Conservation (phyloP, 2,113 vertebrate genomes). For the Phylloscopus trochilus region DNA sequence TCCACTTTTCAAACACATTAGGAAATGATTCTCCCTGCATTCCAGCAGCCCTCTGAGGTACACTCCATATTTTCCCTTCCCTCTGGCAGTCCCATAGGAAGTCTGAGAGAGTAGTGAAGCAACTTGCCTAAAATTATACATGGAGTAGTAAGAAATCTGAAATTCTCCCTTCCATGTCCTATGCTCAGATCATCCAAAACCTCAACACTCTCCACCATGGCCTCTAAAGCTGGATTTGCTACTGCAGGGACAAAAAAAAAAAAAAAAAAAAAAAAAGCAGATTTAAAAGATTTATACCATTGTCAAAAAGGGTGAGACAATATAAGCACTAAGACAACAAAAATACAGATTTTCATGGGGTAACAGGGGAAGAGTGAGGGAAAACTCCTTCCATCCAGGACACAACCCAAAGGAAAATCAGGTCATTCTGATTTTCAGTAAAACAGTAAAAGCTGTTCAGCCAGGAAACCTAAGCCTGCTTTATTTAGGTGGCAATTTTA, state of each 20-base stretch:
- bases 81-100: not conserved
- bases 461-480: not conserved
- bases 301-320: not conserved
- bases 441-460: not conserved
- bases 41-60: not conserved
- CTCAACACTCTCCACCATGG: not conserved
- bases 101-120: not conserved
- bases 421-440: not conserved
- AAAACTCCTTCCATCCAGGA: not conserved
- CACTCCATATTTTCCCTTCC: not conserved
- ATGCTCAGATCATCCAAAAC: not conserved
- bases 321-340: not conserved
- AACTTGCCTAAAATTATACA: not conserved
- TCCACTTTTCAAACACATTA: not conserved
- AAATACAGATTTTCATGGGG: not conserved
- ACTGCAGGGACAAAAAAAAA: not conserved
- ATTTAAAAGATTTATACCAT: not conserved
- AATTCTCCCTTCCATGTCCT: not conserved
- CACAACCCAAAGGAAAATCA: not conserved
- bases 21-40: not conserved
- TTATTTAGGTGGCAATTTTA: not conserved
- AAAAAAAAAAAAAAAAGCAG: not conserved
- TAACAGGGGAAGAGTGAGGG: not conserved
- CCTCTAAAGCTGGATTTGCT: not conserved
- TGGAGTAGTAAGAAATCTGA: not conserved